Base-by-base conservation (phyloP, 2,797 vertebrate species). In the Mormyrops boulengeri region DNA sequence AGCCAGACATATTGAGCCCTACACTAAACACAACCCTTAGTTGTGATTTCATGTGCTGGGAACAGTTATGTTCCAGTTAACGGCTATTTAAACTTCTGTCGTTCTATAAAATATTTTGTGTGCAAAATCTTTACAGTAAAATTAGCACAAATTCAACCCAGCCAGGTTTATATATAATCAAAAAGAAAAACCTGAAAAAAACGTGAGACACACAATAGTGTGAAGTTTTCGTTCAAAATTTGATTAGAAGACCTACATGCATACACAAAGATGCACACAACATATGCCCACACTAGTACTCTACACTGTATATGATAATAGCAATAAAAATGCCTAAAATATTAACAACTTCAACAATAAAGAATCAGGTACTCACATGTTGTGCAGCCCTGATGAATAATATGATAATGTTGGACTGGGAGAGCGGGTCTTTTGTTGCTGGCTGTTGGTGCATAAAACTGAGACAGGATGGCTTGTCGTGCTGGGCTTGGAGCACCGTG, bases 371-470 rank as follows among this genome's bases (percentile, higher is more conserved):
- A 96, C 98, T 96, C 96, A 99, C 99, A 99, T 98, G 96, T 94
- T 98, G 93, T 99, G 98, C 88, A 99, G 96, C 90, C 98, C 98
- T 44, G 99, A 99, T 3, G 99, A 99, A 91, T 99, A 99, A 93
- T 99, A 99, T 88, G 99, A 99, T 86, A 99, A 95, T 5, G 98
- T 99, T 44, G 99, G 99, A 95, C 98, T 99, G 44, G 98, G 98
- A 92, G 98, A 98, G 19, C 98, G 97, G 0, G 97, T 96, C 91
- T 98, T 98, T 69, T 96, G 97, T 52, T 97, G 97, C 3, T 95
- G 94, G 19, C 95, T 93, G 91, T 97, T 96, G 92, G 87, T 94
- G 0, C 94, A 93, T 60, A 96, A 96, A 90, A 95, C 95, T 90
- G 96, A 96, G 92, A 98, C 94, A 90, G 98, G 97, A 4, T 97